Evolutionary conservation across 1,140 invertebrate species (phyloP).

Genomic region (Tenebrio molitor): DNA sequence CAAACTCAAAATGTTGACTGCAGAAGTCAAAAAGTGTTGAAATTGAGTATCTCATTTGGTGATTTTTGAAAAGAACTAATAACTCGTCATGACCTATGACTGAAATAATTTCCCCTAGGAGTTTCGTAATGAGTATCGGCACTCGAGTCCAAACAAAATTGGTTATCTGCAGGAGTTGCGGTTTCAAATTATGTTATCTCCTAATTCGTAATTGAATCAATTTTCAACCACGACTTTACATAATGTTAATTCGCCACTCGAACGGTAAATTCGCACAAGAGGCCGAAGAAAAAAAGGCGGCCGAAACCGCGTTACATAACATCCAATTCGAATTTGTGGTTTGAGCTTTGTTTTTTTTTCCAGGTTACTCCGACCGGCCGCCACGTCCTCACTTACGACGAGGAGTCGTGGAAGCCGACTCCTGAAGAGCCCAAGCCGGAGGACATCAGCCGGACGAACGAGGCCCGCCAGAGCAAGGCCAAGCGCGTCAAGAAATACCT

Average conservation of each 20-base stretch:
- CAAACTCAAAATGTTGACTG: too few relatives aligned
- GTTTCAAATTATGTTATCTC: neutral
- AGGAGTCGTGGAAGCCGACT: slow-evolving; percentile 63
- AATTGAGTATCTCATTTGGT: too few relatives aligned
- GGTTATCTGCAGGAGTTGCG: neutral
- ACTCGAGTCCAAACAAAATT: neutral
- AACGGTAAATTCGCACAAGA: slow-evolving; percentile 6
- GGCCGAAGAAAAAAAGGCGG: neutral
- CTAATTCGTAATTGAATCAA: neutral
- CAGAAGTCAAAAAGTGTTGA: too few relatives aligned
- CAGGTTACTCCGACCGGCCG: slow-evolving; percentile 65
- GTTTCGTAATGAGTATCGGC: too few relatives aligned
- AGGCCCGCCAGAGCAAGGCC: slow-evolving; percentile 66
- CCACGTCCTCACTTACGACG: slow-evolving; percentile 61
- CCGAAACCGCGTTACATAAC: neutral
- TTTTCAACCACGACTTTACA: neutral
- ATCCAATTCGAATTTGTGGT: neutral
- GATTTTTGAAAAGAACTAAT: too few relatives aligned
- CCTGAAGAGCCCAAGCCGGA: slow-evolving; percentile 50
- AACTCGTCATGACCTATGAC: too few relatives aligned
- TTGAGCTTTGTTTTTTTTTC: slow-evolving; percentile 48
- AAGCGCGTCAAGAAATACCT: slow-evolving; percentile 69
- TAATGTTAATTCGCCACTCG: neutral
- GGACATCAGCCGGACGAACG: slow-evolving; percentile 47
- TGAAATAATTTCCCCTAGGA: too few relatives aligned